These are phyloP conservation scores for Bucco capensis DNA, from an alignment of 2,113 vertebrate species.

Conservation along the genomic window DNA sequence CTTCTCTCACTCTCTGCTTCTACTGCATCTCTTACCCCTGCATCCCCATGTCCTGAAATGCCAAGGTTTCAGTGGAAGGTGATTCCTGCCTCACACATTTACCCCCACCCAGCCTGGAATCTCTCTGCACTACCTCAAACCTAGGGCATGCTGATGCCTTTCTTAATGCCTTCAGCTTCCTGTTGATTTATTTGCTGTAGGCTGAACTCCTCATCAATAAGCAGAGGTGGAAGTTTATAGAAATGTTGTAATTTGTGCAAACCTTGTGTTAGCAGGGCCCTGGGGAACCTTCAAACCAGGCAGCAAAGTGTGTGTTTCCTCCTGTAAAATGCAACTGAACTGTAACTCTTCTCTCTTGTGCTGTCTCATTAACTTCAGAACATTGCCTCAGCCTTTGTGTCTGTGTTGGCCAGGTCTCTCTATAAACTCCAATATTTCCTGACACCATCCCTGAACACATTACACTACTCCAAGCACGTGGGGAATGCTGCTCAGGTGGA, in stretches of 20 bases:
- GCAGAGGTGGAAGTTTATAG: not conserved
- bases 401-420: not conserved
- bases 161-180: not conserved
- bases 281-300: constrained; percentile 2
- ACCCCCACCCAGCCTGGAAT: not conserved
- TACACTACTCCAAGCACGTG: not conserved
- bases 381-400: not conserved
- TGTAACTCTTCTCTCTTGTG: not conserved
- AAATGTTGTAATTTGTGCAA: constrained; percentile 19
- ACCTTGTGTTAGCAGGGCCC: not conserved
- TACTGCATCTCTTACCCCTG: not conserved
- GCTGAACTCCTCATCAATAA: not conserved
- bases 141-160: not conserved
- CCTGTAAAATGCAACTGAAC: constrained; percentile 8
- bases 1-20: not conserved
- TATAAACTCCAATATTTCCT: constrained; percentile 9
- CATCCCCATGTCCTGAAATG: not conserved
- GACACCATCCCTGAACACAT: not conserved
- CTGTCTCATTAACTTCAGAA: constrained; percentile 24
- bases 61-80: not conserved
- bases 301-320: not conserved
- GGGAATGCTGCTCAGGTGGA: not conserved
- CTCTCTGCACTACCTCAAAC: not conserved
- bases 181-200: not conserved
- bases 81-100: not conserved